Evolutionary conservation across 1,140 invertebrate genomes (phyloP).

Genomic region (Caenorhabditis latens): DNA sequence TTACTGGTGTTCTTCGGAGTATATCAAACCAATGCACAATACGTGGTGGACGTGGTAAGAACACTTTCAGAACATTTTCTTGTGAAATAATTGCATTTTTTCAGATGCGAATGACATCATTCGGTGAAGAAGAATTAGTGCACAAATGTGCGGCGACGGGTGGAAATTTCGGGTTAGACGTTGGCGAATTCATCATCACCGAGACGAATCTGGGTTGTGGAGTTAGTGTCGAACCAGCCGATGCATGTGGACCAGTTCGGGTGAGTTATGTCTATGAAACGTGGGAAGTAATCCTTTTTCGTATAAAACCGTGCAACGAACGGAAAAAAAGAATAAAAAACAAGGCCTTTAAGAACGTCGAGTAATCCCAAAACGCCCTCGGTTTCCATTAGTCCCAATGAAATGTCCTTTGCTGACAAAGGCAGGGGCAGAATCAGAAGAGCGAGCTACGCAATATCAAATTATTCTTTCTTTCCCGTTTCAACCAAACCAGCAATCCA

Average conservation of each 20-base stretch:
- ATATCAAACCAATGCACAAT: slow-evolving; percentile 28
- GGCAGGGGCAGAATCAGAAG: no score
- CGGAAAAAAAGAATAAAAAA: no score
- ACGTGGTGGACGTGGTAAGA: slow-evolving; percentile 24
- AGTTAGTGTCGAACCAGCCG: slow-evolving; percentile 67
- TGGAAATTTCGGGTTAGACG: slow-evolving; percentile 73
- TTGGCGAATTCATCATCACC: slow-evolving; percentile 67
- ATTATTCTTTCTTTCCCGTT: no score
- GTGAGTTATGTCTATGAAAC: slow-evolving; percentile 43
- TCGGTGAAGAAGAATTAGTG: slow-evolving; percentile 60
- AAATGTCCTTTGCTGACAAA: no score
- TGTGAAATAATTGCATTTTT: neutral
- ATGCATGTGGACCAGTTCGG: slow-evolving; percentile 70
- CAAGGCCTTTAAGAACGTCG: no score
- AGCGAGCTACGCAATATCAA: no score
- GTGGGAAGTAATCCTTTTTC: no score
- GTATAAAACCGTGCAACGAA: no score
- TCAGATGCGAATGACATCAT: slow-evolving; percentile 38
- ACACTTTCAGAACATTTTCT: neutral
- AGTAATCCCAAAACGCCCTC: no score
- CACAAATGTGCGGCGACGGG: slow-evolving; percentile 74
- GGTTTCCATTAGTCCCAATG: no score
- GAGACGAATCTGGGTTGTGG: slow-evolving; percentile 72
- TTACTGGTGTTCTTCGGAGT: slow-evolving; percentile 30
- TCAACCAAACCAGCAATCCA: no score